Evolutionary conservation across 2,888 invertebrate genomes (phyloP).

Genomic region (Argyra leucocephala): DNA sequence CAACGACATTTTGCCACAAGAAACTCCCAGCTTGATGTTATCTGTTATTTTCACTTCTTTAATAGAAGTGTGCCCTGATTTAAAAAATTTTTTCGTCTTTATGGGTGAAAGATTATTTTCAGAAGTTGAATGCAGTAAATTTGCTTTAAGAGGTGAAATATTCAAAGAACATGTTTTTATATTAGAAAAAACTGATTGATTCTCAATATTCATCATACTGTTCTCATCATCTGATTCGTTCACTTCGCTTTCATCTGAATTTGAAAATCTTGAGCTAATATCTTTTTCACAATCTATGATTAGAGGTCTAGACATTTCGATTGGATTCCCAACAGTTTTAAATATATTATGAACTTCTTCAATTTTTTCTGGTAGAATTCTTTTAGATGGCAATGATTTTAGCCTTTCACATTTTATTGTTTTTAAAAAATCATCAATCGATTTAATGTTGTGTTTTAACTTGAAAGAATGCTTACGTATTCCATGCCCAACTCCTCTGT

Average conservation of each 20-base stretch:
- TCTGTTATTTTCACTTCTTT: slow-evolving; percentile 37
- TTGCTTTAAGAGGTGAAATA: too few relatives aligned
- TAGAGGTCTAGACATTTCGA: slow-evolving; percentile 38
- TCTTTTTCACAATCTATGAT: slow-evolving; percentile 27
- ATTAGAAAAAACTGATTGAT: too few relatives aligned
- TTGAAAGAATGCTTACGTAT: slow-evolving; percentile 28
- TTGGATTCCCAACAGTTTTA: slow-evolving; percentile 35
- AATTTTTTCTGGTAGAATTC: slow-evolving; percentile 33
- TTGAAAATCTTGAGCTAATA: slow-evolving; percentile 12
- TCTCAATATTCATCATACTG: too few relatives aligned
- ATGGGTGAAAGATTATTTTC: background rate
- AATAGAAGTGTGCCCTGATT: slow-evolving; percentile 31
- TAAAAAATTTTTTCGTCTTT: slow-evolving; percentile 37
- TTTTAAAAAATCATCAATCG: slow-evolving; percentile 31
- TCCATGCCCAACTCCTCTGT: slow-evolving; percentile 37
- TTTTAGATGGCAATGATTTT: slow-evolving; percentile 31
- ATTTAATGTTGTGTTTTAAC: slow-evolving; percentile 10
- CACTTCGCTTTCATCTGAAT: slow-evolving; percentile 18
- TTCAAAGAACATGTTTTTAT: too few relatives aligned
- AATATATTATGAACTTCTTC: slow-evolving; percentile 35
- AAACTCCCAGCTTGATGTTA: slow-evolving; percentile 35
- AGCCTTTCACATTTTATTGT: slow-evolving; percentile 35
- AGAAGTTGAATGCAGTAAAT: too few relatives aligned
- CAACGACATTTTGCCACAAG: slow-evolving; percentile 34
- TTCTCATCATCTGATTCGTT: slow-evolving; percentile 20